Evolutionary conservation across 2,888 invertebrate genomes (phyloP).

Genomic region (Melolontha melolontha): DNA sequence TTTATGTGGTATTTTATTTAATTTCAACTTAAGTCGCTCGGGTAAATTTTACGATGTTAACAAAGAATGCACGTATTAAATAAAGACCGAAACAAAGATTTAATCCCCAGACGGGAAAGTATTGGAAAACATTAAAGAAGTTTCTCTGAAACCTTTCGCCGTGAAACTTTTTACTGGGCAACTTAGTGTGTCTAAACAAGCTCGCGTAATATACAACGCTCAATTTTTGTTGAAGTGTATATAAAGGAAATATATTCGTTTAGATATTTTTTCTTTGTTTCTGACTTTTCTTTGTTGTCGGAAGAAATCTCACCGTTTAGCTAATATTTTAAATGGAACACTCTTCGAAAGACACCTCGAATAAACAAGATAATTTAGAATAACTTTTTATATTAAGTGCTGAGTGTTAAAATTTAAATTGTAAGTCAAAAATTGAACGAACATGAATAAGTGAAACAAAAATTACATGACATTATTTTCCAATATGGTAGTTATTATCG

Average conservation of each 20-base stretch:
- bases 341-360: too few relatives aligned
- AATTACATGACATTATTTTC: too few relatives aligned
- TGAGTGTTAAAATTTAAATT: too few relatives aligned
- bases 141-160: constrained; percentile 21
- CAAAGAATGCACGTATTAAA: constrained; percentile 41
- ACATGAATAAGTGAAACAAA: too few relatives aligned
- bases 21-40: constrained; percentile 34
- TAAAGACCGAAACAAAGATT: constrained; percentile 41
- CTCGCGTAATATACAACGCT: constrained; percentile 24
- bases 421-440: too few relatives aligned
- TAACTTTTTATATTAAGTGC: too few relatives aligned
- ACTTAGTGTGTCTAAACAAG: constrained; percentile 25
- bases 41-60: constrained; percentile 36
- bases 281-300: neutral
- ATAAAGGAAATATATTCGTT: constrained; percentile 23
- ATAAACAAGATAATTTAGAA: too few relatives aligned
- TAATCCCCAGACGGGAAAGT: constrained; percentile 38
- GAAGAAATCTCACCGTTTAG: too few relatives aligned
- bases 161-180: constrained; percentile 15
- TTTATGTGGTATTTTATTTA: constrained; percentile 38
- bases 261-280: constrained; percentile 5
- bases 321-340: too few relatives aligned
- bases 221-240: constrained; percentile 35
- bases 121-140: constrained; percentile 41
- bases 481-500: too few relatives aligned